Evolutionary conservation across 2,888 invertebrate species (phyloP).

Genomic region (Danaus chrysippus): DNA sequence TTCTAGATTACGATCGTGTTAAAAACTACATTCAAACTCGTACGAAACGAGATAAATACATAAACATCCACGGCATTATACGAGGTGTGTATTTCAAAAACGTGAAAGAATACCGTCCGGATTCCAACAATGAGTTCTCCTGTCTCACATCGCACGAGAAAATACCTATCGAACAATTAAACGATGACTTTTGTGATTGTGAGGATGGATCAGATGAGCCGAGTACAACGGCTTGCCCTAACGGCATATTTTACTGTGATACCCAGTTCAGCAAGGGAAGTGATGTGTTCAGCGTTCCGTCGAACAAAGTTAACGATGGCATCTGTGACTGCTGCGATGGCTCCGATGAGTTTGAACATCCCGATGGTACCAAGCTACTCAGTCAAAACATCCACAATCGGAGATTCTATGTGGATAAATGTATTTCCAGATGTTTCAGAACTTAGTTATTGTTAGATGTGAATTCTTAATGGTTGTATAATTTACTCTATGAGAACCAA

Average conservation of each 20-base stretch:
- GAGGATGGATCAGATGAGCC: conserved; percentile 87
- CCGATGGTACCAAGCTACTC: conserved; percentile 43
- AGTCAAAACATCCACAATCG: conserved; percentile 53
- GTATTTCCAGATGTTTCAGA: conserved; percentile 48
- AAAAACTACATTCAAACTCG: conserved; percentile 48
- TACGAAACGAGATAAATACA: conserved; percentile 60
- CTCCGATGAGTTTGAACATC: conserved; percentile 87
- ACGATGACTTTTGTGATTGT: conserved; percentile 94
- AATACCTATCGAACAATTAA: conserved; percentile 74
- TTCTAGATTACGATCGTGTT: conserved; percentile 47
- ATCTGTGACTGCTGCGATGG: conserved; percentile 97
- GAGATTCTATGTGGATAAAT: conserved; percentile 56
- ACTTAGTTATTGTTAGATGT: conserved; percentile 11
- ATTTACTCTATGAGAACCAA: background rate
- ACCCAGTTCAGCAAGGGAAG: conserved; percentile 66
- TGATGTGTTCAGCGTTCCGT: conserved; percentile 73
- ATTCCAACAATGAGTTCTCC: conserved; percentile 58
- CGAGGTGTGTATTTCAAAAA: conserved; percentile 60
- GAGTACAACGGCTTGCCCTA: conserved; percentile 93
- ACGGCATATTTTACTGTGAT: conserved; percentile 90
- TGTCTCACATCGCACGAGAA: conserved; percentile 60
- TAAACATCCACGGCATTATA: conserved; percentile 63
- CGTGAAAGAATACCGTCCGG: conserved; percentile 61
- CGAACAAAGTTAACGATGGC: conserved; percentile 94
- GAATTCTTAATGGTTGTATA: conserved; percentile 17